These are phyloP conservation scores for Silurus lanzhouensis DNA, from an alignment of 2,797 vertebrate species.

Conservation along the genomic window DNA sequence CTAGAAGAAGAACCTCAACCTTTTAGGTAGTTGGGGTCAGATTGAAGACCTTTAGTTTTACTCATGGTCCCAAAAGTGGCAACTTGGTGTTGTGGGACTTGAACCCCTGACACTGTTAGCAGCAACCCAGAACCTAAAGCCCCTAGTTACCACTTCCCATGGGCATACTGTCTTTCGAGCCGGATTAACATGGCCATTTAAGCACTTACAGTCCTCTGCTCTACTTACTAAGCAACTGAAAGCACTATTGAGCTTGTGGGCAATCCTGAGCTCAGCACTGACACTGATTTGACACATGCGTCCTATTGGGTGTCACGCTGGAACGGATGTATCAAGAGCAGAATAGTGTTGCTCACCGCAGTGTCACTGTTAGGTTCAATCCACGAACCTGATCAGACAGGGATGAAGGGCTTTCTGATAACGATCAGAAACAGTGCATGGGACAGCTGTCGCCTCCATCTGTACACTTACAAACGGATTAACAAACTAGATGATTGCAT, in stretches of 20 bases:
- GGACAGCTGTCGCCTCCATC: background rate
- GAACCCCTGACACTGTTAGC: background rate
- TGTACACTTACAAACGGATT: background rate
- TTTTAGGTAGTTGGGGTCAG: background rate
- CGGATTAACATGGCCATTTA: background rate
- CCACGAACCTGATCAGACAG: background rate
- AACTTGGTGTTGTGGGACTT: background rate
- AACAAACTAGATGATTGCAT: background rate
- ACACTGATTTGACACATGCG: background rate
- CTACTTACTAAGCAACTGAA: background rate
- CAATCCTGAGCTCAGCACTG: background rate
- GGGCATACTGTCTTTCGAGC: background rate
- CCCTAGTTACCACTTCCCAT: background rate
- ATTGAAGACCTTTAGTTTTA: background rate
- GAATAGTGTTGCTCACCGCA: background rate
- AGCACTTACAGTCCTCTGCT: background rate
- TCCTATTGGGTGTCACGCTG: background rate
- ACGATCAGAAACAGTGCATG: background rate
- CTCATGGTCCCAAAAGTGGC: background rate
- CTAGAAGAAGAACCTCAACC: background rate
- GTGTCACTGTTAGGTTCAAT: background rate
- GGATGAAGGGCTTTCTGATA: background rate
- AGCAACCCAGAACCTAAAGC: background rate
- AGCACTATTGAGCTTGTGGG: background rate
- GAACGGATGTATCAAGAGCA: background rate